Evolutionary conservation across 2,113 vertebrate species (phyloP).

Genomic region (Clinocottus analis): DNA sequence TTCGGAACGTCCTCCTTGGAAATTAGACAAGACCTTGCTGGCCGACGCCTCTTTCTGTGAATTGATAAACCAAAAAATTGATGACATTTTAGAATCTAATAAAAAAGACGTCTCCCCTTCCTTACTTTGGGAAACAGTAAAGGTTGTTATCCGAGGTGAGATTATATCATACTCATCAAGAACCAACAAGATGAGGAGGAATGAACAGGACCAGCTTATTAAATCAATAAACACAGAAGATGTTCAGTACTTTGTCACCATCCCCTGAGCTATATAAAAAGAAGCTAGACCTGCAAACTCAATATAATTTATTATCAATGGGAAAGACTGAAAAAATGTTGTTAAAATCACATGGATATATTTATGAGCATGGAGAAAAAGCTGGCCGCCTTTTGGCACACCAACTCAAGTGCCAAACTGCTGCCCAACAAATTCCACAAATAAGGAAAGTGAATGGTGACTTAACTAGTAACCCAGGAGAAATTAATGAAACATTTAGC

Average conservation of each 20-base stretch:
- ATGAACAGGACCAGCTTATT: conserved; percentile 1
- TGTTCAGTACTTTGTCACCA: background rate
- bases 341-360: background rate
- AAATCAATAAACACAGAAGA: background rate
- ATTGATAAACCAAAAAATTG: background rate
- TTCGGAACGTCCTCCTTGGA: too few relatives aligned
- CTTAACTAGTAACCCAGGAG: background rate
- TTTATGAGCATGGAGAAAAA: conserved; percentile 12
- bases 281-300: conserved; percentile 6
- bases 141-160: background rate
- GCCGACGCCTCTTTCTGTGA: too few relatives aligned
- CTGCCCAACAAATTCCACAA: conserved; percentile 15
- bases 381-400: background rate
- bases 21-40: too few relatives aligned
- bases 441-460: background rate
- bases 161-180: background rate
- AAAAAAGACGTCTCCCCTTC: background rate
- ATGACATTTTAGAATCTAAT: background rate
- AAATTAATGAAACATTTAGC: background rate
- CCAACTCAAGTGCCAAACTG: background rate
- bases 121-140: background rate
- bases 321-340: background rate
- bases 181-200: background rate
- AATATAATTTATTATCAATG: background rate
- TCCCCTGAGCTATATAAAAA: conserved; percentile 7